phyloP scores from a whole-genome alignment of 1,140 invertebrate species.

The Homarus americanus region DNA sequence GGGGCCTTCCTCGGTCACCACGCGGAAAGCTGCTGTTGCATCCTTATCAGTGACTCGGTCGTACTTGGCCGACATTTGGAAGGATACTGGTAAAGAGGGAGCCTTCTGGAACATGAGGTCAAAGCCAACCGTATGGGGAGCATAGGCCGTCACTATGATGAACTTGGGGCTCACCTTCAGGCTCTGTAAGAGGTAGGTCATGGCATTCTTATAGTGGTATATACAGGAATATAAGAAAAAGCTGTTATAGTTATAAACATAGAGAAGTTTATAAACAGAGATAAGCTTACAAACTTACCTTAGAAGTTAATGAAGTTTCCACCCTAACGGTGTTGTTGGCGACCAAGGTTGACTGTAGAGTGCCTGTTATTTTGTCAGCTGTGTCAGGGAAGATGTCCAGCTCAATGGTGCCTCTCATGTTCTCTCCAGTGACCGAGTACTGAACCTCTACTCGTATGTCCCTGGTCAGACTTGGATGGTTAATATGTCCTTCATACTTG shows the following conservation, averaged over 20 bases:
- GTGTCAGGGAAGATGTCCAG: constrained; percentile 45
- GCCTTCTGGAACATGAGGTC: constrained; percentile 47
- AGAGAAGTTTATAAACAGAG: no score
- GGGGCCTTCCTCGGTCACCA: constrained; percentile 1
- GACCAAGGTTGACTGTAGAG: neutral
- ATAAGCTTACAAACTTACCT: constrained; percentile 29
- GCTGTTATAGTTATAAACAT: no score
- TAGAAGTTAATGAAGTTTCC: constrained; percentile 14
- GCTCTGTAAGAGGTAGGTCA: constrained; percentile 47
- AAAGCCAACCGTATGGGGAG: constrained; percentile 22
- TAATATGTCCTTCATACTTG: constrained; percentile 21
- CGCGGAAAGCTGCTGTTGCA: constrained; percentile 21
- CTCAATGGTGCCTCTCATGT: constrained; percentile 14
- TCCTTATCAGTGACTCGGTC: neutral
- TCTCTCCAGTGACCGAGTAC: constrained; percentile 12
- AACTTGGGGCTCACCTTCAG: constrained; percentile 29
- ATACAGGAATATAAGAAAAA: no score
- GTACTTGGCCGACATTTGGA: constrained; percentile 35
- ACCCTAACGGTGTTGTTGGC: constrained; percentile 52
- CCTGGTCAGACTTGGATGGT: constrained; percentile 12
- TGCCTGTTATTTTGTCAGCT: constrained; percentile 36
- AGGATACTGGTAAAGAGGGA: constrained; percentile 13
- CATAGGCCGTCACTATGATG: constrained; percentile 2
- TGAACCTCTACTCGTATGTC: neutral
- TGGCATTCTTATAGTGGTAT: no score